Conservation (phyloP, 2,888 invertebrate species). For the Leptogaster cylindrica region DNA sequence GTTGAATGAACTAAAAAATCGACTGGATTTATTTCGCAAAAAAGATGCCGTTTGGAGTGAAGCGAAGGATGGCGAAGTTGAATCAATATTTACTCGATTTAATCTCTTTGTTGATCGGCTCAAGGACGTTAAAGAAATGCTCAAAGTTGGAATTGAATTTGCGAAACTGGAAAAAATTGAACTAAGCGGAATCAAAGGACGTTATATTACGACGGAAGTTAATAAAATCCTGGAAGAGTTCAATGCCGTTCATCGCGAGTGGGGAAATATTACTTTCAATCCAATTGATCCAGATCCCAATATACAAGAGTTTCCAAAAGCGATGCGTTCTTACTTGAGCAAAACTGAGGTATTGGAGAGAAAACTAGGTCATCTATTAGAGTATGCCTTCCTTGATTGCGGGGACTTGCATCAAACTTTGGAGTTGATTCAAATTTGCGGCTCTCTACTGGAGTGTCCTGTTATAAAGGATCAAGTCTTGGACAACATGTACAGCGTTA, state of each 20-base stretch:
- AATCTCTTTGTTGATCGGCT: conserved; percentile 70
- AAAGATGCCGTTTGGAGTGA: conserved; percentile 50
- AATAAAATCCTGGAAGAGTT: conserved; percentile 57
- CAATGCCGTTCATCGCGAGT: conserved; percentile 53
- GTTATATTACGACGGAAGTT: conserved; percentile 66
- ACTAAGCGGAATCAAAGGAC: conserved; percentile 73
- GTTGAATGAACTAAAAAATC: too few species aligned
- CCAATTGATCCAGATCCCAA: conserved; percentile 77
- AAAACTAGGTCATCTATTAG: conserved; percentile 78
- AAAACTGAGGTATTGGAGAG: conserved; percentile 75
- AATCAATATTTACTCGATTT: conserved; percentile 73
- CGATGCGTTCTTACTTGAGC: conserved; percentile 65
- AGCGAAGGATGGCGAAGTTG: conserved; percentile 73
- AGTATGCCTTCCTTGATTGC: conserved; percentile 82
- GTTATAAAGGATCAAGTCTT: conserved; percentile 75
- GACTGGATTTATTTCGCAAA: too few species aligned
- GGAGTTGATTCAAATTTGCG: conserved; percentile 75
- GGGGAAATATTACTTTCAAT: conserved; percentile 71
- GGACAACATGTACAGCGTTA: conserved; percentile 70
- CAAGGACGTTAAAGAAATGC: conserved; percentile 70
- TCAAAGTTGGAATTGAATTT: conserved; percentile 81
- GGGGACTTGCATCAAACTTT: conserved; percentile 69
- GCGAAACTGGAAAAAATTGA: conserved; percentile 86
- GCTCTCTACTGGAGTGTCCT: conserved; percentile 76
- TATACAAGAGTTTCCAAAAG: conserved; percentile 70